Conservation (phyloP, 2,797 vertebrate species). For the Tinamus major region DNA sequence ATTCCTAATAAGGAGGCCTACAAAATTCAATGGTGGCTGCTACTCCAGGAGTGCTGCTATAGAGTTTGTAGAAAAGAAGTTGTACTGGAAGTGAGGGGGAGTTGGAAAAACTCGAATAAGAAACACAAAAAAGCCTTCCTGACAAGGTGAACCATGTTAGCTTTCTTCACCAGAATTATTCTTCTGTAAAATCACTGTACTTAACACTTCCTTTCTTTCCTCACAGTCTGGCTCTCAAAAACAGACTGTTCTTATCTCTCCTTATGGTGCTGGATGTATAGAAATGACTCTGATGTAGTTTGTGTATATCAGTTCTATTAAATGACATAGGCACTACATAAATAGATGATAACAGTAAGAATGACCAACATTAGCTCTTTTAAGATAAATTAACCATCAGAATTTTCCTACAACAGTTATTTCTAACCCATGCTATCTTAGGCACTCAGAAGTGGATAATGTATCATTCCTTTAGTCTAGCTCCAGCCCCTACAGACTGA, state of each 20-base stretch:
- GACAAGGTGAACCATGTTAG: conserved; percentile 4
- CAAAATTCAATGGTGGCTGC: neutral
- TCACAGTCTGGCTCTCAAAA: neutral
- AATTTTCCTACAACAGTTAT: conserved; percentile 6
- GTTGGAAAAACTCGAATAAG: conserved; percentile 14
- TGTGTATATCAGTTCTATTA: neutral
- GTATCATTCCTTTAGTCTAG: neutral
- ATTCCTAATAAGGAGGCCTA: neutral
- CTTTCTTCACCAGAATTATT: neutral
- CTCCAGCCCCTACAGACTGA: neutral
- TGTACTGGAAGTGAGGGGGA: neutral
- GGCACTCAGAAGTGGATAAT: neutral
- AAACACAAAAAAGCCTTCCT: neutral
- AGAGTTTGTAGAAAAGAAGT: neutral
- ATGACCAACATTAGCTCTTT: neutral
- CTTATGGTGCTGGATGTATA: neutral
- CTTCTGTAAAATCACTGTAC: conserved; percentile 4
- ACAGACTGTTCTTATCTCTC: neutral
- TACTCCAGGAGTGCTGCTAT: neutral
- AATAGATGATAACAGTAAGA: neutral
- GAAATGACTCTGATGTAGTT: neutral
- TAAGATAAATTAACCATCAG: conserved; percentile 1
- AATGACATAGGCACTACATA: neutral
- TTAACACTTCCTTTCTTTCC: neutral
- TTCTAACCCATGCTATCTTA: neutral